Evolutionary conservation across 2,797 vertebrate genomes (phyloP), one percentile per base, ranked within the genome.

Genomic region (Acropternis orthonyx): DNA sequence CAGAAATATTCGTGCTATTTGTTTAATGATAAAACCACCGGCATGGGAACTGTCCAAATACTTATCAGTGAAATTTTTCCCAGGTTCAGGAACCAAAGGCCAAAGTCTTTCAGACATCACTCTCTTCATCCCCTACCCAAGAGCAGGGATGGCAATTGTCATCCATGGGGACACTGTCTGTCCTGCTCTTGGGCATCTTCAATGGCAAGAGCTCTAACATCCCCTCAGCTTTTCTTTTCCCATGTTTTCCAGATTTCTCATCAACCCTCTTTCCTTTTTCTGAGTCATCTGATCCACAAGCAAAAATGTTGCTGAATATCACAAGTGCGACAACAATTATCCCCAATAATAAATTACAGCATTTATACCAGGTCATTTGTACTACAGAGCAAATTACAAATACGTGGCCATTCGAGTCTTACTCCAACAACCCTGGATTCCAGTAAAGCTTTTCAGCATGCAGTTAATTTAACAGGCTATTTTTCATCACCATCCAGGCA

Each of bases 401-500:
- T 43, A 7, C 0, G 6, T 56, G 36, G 3, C 20, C 43, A 32
- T 78, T 56, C 13, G 15, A 59, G 63, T 37, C 52, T 58, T 17
- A 9, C 32, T 66, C 32, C 55, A 73, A 11, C 17, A 76, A 32
- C 54, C 51, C 39, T 6, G 3, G 43, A 81, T 9, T 37, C 79
- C 67, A 76, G 55, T 5, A 67, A 62, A 94, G 62, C 69, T 81
- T 91, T 80, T 71, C 73, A 88, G 27, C 9, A 36, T 27, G 54
- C 54, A 63, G 41, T 74, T 66, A 48, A 84, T 76, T 87, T 91
- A 85, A 52, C n/a, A 80, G 58, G 28, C 55, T 84, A 77, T 91
- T 94, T 85, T 90, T 90, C 88, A 90, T 52, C 44, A 4, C 37
- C 71, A 85, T 67, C 52, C 77, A 87, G 63, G 79, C 44, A 93